Base-by-base conservation (phyloP, 2,113 vertebrate genomes). In the Mugil cephalus region DNA sequence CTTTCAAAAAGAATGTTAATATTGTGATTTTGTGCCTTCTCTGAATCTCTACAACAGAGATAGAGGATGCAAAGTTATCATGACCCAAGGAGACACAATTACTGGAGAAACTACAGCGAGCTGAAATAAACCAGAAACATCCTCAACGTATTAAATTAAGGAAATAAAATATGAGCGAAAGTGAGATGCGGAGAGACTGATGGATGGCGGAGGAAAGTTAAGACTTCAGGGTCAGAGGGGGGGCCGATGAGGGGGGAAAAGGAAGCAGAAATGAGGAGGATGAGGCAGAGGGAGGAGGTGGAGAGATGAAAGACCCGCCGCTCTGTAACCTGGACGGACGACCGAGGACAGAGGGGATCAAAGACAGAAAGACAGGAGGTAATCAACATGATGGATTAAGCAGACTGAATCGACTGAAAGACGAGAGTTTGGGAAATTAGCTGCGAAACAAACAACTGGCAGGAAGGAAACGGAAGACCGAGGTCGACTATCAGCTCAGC, bases 381-480 rank as follows among this genome's bases (percentile, higher is more conserved):
- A 0, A 47, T 56, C 17, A 1, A 15, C 24, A 1, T 73, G 80
- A 77, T 58, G 51, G 63, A 82, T 63, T 62, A 30, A 7, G 56
- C 36, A 3, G 18, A 73, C 46, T 2, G 42, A 66, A 13, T 1
- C 5, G 15, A 43, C 14, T 60, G 62, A 68, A 19, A 53, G 68
- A 61, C 0, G 19, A 18, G 39, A 39, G 30, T 10, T n/a, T 10
- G 68, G 13, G 40, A 53, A 53, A 65, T 21, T 0, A 35, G 14
- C 4, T 15, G 59, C 38, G 52, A 64, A 24, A 48, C n/a, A 65
- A 42, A 35, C 39, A 42, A 13, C 13, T 13, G 21, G 4, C 1
- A 6, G 14, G 19, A 24, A 30, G 19, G 39, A 42, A 52, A 1
- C 18, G 8, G 54, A 2, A 10, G 0, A 30, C 24, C 5, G 34